Conservation (phyloP, 2,797 vertebrate genomes). For the Erethizon dorsatum region DNA sequence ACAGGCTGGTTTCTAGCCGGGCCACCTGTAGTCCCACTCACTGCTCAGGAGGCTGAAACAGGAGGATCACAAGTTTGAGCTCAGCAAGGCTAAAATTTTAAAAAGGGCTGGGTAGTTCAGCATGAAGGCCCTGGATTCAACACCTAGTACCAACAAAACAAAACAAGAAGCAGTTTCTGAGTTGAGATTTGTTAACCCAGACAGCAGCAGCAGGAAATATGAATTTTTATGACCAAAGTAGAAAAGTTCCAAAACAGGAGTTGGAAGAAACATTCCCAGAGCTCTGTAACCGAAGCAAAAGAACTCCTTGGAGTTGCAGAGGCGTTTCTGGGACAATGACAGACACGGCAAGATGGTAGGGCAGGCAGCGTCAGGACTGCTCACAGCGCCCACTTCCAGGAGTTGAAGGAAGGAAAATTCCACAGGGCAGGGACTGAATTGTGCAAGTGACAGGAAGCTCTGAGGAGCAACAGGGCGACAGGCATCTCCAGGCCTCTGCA, state of each 20-base stretch:
- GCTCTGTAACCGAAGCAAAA: not conserved
- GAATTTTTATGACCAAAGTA: conserved; percentile 24
- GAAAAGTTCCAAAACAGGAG: not conserved
- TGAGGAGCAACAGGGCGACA: not conserved
- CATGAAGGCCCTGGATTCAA: not conserved
- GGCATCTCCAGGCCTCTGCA: not conserved
- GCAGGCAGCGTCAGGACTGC: not conserved
- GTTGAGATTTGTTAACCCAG: not conserved
- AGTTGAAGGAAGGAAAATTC: not conserved
- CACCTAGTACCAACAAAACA: not conserved
- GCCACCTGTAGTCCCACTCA: not conserved
- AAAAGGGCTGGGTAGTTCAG: not conserved
- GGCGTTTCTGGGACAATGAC: not conserved
- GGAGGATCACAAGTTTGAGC: not conserved
- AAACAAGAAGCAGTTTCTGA: not conserved
- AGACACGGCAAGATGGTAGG: not conserved
- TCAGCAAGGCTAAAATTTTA: not conserved
- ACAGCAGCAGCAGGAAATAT: not conserved
- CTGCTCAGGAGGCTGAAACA: not conserved
- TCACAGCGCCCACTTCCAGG: not conserved
- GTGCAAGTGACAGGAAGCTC: conserved; percentile 43
- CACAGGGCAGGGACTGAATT: not conserved
- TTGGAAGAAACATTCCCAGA: conserved; percentile 14
- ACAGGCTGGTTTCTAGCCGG: not conserved
- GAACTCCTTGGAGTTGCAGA: not conserved